A percentile compares a stretch with the other conserved stretches of the same genome.
Conservation (phyloP, 2,113 vertebrate genomes). For the Taurulus bubalis region DNA sequence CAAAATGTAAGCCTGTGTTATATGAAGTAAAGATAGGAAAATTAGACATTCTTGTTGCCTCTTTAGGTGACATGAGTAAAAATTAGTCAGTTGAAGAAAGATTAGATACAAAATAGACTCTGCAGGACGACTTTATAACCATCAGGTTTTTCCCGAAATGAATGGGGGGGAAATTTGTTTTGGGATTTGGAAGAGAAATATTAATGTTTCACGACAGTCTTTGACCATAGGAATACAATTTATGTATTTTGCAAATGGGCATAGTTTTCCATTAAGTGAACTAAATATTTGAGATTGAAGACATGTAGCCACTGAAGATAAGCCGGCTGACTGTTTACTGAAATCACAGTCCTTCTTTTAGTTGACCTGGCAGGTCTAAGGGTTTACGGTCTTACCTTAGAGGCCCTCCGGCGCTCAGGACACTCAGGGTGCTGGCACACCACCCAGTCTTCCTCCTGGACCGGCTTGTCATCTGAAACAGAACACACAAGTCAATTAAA, state of each 20-base stretch:
- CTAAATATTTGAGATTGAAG: neutral
- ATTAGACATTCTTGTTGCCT: no score
- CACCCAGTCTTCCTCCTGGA: constrained; percentile 86
- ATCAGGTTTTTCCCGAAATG: no score
- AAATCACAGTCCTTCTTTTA: neutral
- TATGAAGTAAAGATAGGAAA: no score
- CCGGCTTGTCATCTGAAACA: constrained; percentile 86
- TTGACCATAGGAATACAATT: neutral
- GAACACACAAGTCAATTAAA: constrained; percentile 47
- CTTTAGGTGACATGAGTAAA: no score
- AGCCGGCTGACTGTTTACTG: neutral
- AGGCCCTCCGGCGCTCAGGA: constrained; percentile 83
- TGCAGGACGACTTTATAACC: no score
- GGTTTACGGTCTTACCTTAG: constrained; percentile 85
- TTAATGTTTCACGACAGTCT: neutral
- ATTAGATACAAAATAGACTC: no score
- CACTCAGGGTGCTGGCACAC: constrained; percentile 89
- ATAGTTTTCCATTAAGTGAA: neutral
- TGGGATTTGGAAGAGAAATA: no score
- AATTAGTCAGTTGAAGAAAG: no score
- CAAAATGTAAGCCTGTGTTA: no score
- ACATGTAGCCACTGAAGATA: neutral
- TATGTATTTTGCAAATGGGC: neutral
- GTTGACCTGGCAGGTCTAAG: neutral
- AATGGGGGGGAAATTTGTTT: no score